Base-by-base conservation (phyloP, 2,113 vertebrate species). In the Rhinopithecus roxellana region DNA sequence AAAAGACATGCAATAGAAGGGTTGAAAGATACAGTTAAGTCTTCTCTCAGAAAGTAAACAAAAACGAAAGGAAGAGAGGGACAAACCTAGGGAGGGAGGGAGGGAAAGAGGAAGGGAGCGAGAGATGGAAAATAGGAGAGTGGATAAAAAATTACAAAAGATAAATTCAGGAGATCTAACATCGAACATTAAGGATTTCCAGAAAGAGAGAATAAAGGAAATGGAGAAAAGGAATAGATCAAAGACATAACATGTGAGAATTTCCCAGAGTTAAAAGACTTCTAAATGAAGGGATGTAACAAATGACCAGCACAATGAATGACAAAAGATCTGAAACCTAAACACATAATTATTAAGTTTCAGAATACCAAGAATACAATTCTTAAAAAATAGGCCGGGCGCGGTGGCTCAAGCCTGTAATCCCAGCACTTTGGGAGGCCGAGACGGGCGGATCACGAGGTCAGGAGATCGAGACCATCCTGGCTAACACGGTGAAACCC, bases 311-410 rank as follows among this genome's bases (percentile, higher is more conserved):
- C n/a, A 84, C 13, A 79, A 95, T n/a, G 75, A 93, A 85, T 78
- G 38, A 90, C 77, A 91, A 94, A 92, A 80, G 75, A 59, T 12
- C 22, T 50, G 27, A 96, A 97, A 97, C 67, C n/a, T 64, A 86
- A 94, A 61, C 74, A 92, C 48, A 48, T 77, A 81, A 94, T 90
- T 86, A 70, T 48, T 88, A 95, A 90, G 92, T 57, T 94, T 92
- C 40, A 94, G 27, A 94, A 85, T 48, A 97, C 32, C 25, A 92
- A 77, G 86, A 74, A 95, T 69, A 84, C 9, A 94, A 89, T 70
- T 94, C 45, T 81, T 89, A 9, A 48, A 90, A 52, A 97, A 90
- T 38, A 84, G 80, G 52, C 52, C 18, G 20, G 18, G 18, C 18
- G 18, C 0, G 6, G 52, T 55, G 52, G 52, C 52, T 55, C 52